These are phyloP conservation scores for Tetraneura akinire DNA, from an alignment of 1,140 invertebrate genomes.

Conservation along the genomic window DNA sequence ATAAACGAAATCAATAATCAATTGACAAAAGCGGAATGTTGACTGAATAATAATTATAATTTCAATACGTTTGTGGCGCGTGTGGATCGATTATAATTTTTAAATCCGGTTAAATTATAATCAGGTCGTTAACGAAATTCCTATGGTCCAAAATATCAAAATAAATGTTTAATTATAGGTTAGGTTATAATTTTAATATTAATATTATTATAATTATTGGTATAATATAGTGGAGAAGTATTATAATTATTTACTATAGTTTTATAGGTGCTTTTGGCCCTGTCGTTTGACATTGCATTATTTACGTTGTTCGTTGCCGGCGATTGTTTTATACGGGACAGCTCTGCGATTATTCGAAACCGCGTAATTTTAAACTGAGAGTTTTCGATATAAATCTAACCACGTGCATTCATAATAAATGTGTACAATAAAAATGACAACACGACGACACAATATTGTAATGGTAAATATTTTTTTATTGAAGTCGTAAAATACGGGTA, in stretches of 20 bases:
- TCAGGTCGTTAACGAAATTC: neutral
- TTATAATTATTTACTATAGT: neutral
- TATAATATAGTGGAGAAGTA: no score
- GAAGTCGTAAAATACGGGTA: neutral
- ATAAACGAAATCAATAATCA: no score
- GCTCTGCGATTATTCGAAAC: neutral
- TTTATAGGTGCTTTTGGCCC: no score
- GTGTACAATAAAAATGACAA: neutral
- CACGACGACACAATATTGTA: neutral
- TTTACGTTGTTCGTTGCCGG: neutral
- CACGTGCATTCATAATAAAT: neutral
- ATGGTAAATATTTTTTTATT: neutral
- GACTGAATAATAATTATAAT: neutral
- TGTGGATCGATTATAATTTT: neutral
- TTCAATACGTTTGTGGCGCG: neutral
- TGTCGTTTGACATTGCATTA: no score
- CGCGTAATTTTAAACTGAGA: neutral
- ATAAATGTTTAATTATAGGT: neutral
- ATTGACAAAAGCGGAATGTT: neutral
- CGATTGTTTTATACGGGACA: neutral
- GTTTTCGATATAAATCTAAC: neutral
- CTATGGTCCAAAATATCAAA: neutral
- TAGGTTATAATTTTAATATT: neutral
- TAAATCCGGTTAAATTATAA: slow-evolving; percentile 10
- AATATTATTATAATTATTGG: neutral